A percentile compares a stretch with the other conserved stretches of the same genome.
These are phyloP conservation scores for Bujurquina vittata DNA, from an alignment of 2,113 vertebrate genomes.

Conservation along the genomic window DNA sequence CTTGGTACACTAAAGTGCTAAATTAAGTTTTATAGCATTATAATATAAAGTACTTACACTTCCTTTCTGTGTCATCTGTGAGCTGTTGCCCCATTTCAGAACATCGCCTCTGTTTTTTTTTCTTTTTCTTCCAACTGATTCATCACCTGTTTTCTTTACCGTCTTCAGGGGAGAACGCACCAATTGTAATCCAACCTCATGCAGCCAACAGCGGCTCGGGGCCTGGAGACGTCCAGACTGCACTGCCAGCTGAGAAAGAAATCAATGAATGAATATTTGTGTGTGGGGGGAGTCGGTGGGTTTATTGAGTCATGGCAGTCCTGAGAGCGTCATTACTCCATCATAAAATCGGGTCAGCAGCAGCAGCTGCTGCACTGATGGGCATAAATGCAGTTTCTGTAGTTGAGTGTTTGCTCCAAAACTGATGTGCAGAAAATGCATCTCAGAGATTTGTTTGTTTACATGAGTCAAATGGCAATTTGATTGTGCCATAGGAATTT, in stretches of 20 bases:
- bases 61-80: not conserved
- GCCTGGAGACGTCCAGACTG: not conserved
- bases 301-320: not conserved
- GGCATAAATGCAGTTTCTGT: not conserved
- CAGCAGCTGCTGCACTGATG: not conserved
- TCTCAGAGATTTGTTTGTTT: constrained; percentile 24
- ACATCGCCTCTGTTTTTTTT: not conserved
- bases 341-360: not conserved
- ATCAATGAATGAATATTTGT: not conserved
- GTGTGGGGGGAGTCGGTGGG: not conserved
- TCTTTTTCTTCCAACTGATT: not conserved
- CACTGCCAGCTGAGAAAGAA: not conserved
- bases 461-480: constrained; percentile 10
- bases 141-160: not conserved
- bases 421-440: not conserved
- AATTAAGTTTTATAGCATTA: not conserved
- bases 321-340: not conserved
- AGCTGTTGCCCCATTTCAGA: not conserved
- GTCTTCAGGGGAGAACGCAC: constrained; percentile 58
- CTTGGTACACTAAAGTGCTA: not conserved
- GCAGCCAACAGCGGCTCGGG: not conserved
- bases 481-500: constrained; percentile 29
- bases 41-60: not conserved
- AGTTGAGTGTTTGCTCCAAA: not conserved
- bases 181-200: constrained; percentile 60